phyloP scores from a whole-genome alignment of 2,797 vertebrate genomes.

The Amblyraja radiata region DNA sequence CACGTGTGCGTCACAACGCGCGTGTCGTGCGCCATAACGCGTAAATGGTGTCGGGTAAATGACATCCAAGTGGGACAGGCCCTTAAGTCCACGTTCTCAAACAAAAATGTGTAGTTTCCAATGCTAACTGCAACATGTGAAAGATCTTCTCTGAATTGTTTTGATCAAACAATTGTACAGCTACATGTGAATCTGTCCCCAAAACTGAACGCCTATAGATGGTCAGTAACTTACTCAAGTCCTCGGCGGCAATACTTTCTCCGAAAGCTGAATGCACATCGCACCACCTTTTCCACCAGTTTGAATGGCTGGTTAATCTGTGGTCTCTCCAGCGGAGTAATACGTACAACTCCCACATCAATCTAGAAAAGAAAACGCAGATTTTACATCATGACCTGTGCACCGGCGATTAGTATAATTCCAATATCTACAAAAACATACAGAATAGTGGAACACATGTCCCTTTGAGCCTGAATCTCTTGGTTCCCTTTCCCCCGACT shows the following conservation, averaged over 20 bases:
- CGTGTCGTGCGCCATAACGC: too few relatives aligned
- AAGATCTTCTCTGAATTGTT: neutral
- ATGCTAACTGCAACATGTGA: neutral
- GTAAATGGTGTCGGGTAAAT: too few relatives aligned
- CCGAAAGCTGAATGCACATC: constrained; percentile 80
- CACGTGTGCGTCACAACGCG: too few relatives aligned
- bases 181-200: neutral
- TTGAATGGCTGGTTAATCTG: constrained; percentile 85
- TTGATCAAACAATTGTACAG: neutral
- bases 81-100: neutral
- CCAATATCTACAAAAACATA: neutral
- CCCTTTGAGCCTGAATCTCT: too few relatives aligned
- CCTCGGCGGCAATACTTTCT: constrained; percentile 82
- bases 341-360: constrained; percentile 84
- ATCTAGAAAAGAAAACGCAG: constrained; percentile 59
- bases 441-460: too few relatives aligned
- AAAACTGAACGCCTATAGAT: constrained; percentile 2
- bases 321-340: constrained; percentile 77
- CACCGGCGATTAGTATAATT: neutral
- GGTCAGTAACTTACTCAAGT: constrained; percentile 65
- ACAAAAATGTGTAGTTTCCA: neutral
- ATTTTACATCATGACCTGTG: neutral
- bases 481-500: too few relatives aligned
- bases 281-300: constrained; percentile 85
- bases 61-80: too few relatives aligned